phyloP scores from a whole-genome alignment of 2,113 vertebrate species.

The Zapus hudsonius region DNA sequence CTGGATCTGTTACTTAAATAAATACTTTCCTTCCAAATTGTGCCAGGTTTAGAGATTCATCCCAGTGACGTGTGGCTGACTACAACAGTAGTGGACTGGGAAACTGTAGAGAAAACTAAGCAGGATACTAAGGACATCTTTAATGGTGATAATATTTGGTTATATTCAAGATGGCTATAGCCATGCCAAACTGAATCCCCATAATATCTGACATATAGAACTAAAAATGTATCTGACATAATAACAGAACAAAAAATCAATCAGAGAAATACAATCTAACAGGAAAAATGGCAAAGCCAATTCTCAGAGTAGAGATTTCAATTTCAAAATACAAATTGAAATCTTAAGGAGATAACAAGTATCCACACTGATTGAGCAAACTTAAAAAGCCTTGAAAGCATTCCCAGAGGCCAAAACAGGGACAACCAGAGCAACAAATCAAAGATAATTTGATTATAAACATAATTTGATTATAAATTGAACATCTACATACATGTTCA shows the following conservation, averaged over 20 bases:
- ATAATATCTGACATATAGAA: not conserved
- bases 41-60: too few species aligned
- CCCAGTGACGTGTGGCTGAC: too few species aligned
- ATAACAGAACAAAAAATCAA: not conserved
- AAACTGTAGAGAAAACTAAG: not conserved
- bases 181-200: not conserved
- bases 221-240: not conserved
- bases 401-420: not conserved
- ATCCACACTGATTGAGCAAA: not conserved
- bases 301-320: not conserved
- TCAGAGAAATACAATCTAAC: not conserved
- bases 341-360: not conserved
- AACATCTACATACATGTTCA: too few species aligned
- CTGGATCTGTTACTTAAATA: too few species aligned
- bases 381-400: not conserved
- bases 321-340: not conserved
- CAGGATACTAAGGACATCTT: too few species aligned
- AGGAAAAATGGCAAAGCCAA: not conserved
- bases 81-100: not conserved
- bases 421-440: not conserved
- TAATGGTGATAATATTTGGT: not conserved
- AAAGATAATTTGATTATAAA: not conserved
- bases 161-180: not conserved
- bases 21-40: too few species aligned
- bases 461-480: not conserved